phyloP scores from a whole-genome alignment of 2,797 vertebrate species.

The Acanthiza pusilla region DNA sequence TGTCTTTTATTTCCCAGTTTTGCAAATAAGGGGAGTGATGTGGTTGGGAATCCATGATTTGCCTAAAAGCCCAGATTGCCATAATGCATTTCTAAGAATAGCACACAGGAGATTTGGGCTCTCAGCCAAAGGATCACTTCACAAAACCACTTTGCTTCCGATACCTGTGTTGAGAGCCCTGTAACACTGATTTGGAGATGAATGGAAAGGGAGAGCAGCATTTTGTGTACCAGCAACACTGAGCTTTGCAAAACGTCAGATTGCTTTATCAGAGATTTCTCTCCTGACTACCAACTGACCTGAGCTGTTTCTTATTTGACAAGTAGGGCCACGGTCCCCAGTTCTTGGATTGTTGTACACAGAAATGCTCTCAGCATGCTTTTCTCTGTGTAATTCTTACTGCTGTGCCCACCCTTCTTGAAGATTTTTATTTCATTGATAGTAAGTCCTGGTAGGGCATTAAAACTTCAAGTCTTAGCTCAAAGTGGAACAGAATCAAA shows the following conservation, averaged over 20 bases:
- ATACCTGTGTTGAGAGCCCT: neutral
- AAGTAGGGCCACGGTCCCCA: neutral
- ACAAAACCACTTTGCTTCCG: neutral
- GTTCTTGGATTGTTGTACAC: neutral
- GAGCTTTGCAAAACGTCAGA: neutral
- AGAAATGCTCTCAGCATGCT: neutral
- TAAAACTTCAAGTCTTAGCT: slow-evolving; percentile 2
- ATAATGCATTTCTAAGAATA: neutral
- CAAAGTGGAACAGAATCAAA: neutral
- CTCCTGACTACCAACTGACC: neutral
- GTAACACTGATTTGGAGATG: neutral
- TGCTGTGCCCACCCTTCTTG: neutral
- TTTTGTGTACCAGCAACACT: neutral
- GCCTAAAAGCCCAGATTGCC: neutral
- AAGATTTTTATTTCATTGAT: slow-evolving; percentile 8
- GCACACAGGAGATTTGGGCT: neutral
- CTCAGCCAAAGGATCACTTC: neutral
- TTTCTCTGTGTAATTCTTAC: neutral
- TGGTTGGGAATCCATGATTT: neutral
- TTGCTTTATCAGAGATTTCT: neutral
- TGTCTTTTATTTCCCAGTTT: neutral
- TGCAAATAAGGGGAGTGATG: neutral
- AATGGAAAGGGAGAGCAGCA: neutral
- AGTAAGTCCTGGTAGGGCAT: neutral
- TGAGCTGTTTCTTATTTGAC: neutral